Percentiles rank a stretch among this genome's conserved stretches.
These are phyloP conservation scores for Drosophila ustulata DNA, from an alignment of 2,888 invertebrate species.

Conservation along the genomic window DNA sequence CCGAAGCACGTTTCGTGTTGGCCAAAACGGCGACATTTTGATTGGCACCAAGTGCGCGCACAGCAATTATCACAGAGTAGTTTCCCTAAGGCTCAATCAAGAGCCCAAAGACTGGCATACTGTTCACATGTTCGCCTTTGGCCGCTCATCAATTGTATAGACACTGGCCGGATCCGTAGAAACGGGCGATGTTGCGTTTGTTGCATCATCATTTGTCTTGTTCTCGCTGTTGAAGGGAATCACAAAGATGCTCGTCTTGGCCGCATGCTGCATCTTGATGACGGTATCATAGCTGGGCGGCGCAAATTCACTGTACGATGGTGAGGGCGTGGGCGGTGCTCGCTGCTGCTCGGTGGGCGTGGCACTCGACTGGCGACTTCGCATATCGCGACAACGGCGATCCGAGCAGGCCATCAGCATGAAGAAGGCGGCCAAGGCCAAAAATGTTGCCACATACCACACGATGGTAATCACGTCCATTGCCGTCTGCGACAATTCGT, in stretches of 20 bases:
- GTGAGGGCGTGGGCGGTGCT: conserved; percentile 83
- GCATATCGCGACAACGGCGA: conserved; percentile 74
- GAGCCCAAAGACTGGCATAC: neutral
- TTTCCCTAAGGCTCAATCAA: conserved; percentile 14
- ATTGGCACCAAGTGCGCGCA: conserved; percentile 32
- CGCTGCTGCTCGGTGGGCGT: conserved; percentile 60
- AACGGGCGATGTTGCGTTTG: conserved; percentile 14
- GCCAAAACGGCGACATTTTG: conserved; percentile 35
- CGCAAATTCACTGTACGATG: conserved; percentile 84
- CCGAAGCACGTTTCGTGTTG: conserved; percentile 11
- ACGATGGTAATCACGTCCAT: conserved; percentile 85
- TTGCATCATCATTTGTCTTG: conserved; percentile 50
- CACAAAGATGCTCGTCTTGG: conserved; percentile 81
- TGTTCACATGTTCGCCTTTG: conserved; percentile 61
- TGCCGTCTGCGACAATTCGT: conserved; percentile 83
- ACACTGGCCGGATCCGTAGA: conserved; percentile 56
- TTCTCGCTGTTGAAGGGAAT: conserved; percentile 72
- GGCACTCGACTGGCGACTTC: conserved; percentile 43
- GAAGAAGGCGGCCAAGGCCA: conserved; percentile 84
- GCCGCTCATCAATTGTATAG: conserved; percentile 81
- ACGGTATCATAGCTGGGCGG: conserved; percentile 84
- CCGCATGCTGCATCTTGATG: conserved; percentile 79
- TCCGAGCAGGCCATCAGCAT: conserved; percentile 85
- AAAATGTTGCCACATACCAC: conserved; percentile 84
- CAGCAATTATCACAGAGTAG: conserved; percentile 72